Evolutionary conservation across 2,797 vertebrate species (phyloP), one percentile per base, ranked within the genome.

Genomic region (Cetoscarus ocellatus): DNA sequence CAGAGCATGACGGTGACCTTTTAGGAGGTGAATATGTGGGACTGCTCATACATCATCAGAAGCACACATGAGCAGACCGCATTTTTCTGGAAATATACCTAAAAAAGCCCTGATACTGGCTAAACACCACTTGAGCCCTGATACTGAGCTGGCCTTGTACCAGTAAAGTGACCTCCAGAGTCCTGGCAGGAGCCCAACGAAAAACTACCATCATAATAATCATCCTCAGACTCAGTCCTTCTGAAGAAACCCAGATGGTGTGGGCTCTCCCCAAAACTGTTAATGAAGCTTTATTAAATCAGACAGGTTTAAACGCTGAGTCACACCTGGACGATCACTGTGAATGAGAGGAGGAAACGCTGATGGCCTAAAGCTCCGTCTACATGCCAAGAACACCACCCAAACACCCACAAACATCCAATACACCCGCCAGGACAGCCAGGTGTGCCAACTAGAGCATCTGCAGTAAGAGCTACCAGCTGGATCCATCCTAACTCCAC

Each of bases 211-310:
- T 27, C 27, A 27, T 27, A 27, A 27, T 27, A 44, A 38, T 66
- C 36, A 73, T 65, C 42, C 54, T 58, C 57, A 69, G 45, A 65
- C 1, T 6, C 40, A 70, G 63, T n/a, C 35, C 44, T 12, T 48
- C 49, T 49, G 39, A 36, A n/a, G 62, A 79, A 86, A 73, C 51
- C 56, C 52, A 70, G 68, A 44, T 36, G 15, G 61, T 64, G 40
- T 34, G 60, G 64, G 47, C 5, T 15, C 59, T 54, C 60, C 77
- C 65, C 69, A 66, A 64, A 63, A 10, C 49, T n/a, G 10, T 51
- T 55, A 61, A 67, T 61, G 51, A 76, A 54, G 49, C 54, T n/a
- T 58, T 34, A 39, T 50, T 40, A 44, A 51, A 70, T 74, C 44
- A 53, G 59, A 8, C 48, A 55, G 44, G 61, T 39, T 51, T 44